Evolutionary conservation across 2,888 invertebrate species (phyloP).

Genomic region (Chesias legatella): DNA sequence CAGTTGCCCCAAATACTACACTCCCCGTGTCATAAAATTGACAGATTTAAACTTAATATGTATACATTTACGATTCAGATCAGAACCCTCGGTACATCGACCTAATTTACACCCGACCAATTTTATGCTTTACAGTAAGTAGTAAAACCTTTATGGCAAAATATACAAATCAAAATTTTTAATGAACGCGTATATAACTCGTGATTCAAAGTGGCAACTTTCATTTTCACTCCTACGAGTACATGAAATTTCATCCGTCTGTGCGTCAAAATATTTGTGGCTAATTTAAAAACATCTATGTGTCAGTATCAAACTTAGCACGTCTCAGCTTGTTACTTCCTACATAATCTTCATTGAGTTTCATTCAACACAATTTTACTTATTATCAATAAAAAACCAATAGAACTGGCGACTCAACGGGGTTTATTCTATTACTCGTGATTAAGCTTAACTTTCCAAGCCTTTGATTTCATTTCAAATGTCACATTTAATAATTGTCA

Average conservation of each 20-base stretch:
- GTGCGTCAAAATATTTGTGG: conserved; percentile 44
- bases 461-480: conserved; percentile 4
- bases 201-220: conserved; percentile 29
- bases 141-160: conserved; percentile 5
- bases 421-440: conserved; percentile 6
- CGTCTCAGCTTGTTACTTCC: conserved; percentile 16
- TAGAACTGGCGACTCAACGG: conserved; percentile 1
- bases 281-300: conserved; percentile 39
- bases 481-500: conserved; percentile 2
- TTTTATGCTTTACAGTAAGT: conserved; percentile 3
- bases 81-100: background rate
- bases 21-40: too few relatives aligned
- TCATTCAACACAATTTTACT: conserved; percentile 3
- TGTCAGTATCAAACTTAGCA: conserved; percentile 25
- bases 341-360: conserved; percentile 16
- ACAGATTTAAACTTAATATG: too few relatives aligned
- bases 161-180: conserved; percentile 11
- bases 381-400: conserved; percentile 2
- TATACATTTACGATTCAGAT: too few relatives aligned
- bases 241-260: conserved; percentile 17
- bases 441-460: conserved; percentile 9
- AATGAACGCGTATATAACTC: conserved; percentile 11
- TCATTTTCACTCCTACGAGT: conserved; percentile 34
- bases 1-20: too few relatives aligned
- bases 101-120: too few relatives aligned